Evolutionary conservation across 1,140 invertebrate genomes (phyloP), one percentile per base, ranked within the genome.

Genomic region (Calycopis cecrops): DNA sequence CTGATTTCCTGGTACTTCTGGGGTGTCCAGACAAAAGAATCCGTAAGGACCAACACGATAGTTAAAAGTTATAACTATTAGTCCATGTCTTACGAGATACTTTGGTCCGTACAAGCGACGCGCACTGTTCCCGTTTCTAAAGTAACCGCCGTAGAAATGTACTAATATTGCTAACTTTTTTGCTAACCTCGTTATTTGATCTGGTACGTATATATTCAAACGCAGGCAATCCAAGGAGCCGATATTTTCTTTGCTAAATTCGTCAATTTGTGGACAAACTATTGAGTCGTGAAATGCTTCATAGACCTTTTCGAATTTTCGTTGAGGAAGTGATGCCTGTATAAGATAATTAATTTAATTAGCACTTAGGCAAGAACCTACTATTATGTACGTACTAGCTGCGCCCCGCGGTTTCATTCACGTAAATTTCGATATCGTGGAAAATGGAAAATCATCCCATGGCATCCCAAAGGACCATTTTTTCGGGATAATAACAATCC

Each of bases 81-180:
- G 78, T 47, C 89, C 80, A 8, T 90, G 83, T 35, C 87, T 74
- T 6, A 90, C 65, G 9, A 92, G 83, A 60, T 90, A 88, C 57
- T 89, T 87, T 0, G 89, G 84, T 3, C 87, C 83, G 59, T 89
- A 57, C 4, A 35, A 56, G 11, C 35, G 6, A 35, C 51, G 44
- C 10, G 56, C 65, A 21, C 67, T 69, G 4, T 90, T 91, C 1
- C 92, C 92, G 3, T 72, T 55, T 12, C 76, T 67, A 61, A 93
- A 93, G 35, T 76, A 90, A 18, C 94, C 94, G 4, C 93, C 94
- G 71, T 94, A 91, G 21, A 95, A 90, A 76, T 88, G 95, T 0
- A 95, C 89, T 79, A 95, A 88, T 0, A 95, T 93, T 0, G 93
- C 90, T 14, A 76, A 56, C n/a, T 49, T 59, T 12, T 67, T 65